phyloP scores from a whole-genome alignment of 2,888 invertebrate genomes.

The Thymelicus lineola region DNA sequence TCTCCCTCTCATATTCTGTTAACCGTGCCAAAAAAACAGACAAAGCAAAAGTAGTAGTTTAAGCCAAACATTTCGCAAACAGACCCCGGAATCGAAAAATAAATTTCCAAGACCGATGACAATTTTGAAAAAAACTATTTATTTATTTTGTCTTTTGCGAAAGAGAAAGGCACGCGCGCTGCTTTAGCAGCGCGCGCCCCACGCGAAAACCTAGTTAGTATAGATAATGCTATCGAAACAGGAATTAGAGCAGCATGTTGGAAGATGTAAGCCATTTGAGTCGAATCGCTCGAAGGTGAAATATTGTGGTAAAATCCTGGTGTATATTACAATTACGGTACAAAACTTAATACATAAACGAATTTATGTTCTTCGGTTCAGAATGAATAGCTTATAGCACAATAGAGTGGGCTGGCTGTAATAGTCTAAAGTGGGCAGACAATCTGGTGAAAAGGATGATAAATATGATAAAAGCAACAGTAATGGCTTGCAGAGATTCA shows the following conservation, averaged over 20 bases:
- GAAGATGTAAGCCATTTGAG: neutral
- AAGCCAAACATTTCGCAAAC: no score
- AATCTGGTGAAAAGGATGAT: conserved; percentile 28
- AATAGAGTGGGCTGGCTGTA: conserved; percentile 13
- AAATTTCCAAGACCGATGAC: no score
- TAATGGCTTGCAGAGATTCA: conserved; percentile 16
- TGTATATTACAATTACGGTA: neutral
- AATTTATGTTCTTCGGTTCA: conserved; percentile 6
- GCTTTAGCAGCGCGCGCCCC: no score
- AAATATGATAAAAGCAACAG: conserved; percentile 28
- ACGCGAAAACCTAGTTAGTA: no score
- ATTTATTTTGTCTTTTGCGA: no score
- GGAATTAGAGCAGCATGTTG: neutral
- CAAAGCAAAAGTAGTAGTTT: no score
- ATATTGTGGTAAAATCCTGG: neutral
- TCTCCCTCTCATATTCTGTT: no score
- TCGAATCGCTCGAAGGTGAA: neutral
- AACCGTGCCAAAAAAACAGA: no score
- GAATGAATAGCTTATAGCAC: conserved; percentile 17
- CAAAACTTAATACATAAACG: conserved; percentile 3
- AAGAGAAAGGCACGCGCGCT: no score
- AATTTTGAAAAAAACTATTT: no score
- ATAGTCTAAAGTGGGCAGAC: conserved; percentile 28
- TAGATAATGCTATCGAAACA: neutral
- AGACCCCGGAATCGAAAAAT: no score